These are phyloP conservation scores for Manacus vitellinus DNA, from an alignment of 2,113 vertebrate species.

Conservation along the genomic window DNA sequence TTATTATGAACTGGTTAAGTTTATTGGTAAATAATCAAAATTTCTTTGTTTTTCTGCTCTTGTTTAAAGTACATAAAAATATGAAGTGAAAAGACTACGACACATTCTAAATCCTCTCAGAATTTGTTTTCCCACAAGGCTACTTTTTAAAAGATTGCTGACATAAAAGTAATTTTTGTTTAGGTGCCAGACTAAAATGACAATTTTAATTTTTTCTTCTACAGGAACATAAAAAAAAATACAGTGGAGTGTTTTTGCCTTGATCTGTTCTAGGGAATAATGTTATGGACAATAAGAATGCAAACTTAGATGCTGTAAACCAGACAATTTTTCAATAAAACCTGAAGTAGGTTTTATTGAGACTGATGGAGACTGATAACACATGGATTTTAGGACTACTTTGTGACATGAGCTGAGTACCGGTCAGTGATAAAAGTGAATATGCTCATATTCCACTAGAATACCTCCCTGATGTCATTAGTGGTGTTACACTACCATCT, in stretches of 20 bases:
- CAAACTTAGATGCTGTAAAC: not conserved
- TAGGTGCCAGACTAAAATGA: not conserved
- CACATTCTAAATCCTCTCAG: not conserved
- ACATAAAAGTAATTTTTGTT: not conserved
- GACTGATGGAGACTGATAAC: not conserved
- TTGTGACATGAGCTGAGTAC: not conserved
- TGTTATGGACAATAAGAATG: not conserved
- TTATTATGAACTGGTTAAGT: not conserved
- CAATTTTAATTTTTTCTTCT: not conserved
- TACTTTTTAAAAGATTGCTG: not conserved
- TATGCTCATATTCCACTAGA: accelerated
- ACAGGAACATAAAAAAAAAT: not conserved
- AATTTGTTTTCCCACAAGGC: not conserved
- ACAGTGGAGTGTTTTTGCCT: not conserved
- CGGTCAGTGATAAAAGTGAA: not conserved
- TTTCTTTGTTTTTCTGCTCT: not conserved
- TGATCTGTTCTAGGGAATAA: not conserved
- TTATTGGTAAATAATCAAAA: not conserved
- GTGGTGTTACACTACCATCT: slow-evolving; percentile 12
- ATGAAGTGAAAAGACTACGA: not conserved
- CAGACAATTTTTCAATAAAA: not conserved
- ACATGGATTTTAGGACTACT: not conserved
- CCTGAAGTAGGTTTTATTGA: not conserved
- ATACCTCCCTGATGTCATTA: accelerated
- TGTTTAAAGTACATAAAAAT: not conserved